Percentiles rank a stretch among this genome's conserved stretches.
Evolutionary conservation across 2,888 invertebrate species (phyloP).

Genomic region (Pseudococcus viburni): DNA sequence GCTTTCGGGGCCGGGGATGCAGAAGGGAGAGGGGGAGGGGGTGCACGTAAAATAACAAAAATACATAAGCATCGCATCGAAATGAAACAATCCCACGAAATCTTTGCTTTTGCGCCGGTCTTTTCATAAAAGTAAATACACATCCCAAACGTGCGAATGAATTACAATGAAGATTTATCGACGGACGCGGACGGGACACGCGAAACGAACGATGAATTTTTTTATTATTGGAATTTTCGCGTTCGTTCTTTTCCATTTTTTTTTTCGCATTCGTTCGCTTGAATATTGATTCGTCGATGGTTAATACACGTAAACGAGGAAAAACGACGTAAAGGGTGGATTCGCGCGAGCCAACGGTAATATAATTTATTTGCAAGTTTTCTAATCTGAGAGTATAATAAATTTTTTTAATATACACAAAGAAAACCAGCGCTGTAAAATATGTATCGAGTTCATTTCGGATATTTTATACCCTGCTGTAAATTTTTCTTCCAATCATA

Average conservation of each 20-base stretch:
- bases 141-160: constrained; percentile 29
- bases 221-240: constrained; percentile 24
- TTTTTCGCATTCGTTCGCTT: not conserved
- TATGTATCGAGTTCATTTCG: constrained; percentile 22
- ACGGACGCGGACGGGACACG: constrained; percentile 3
- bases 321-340: constrained; percentile 6
- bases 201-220: constrained; percentile 28
- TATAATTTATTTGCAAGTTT: constrained; percentile 21
- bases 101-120: not conserved
- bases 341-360: constrained; percentile 9
- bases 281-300: constrained; percentile 35
- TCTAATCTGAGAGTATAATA: constrained; percentile 18
- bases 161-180: constrained; percentile 33
- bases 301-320: not conserved
- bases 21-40: not conserved
- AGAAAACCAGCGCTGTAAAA: constrained; percentile 1
- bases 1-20: not conserved
- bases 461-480: not conserved
- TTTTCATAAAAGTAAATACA: constrained; percentile 1
- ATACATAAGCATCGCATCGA: not conserved
- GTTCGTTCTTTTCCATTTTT: not conserved
- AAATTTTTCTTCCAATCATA: constrained; percentile 11
- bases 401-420: constrained; percentile 22
- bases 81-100: constrained; percentile 12
- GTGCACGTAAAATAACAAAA: not conserved